Evolutionary conservation across 2,797 vertebrate species (phyloP).

Genomic region (Urocyon cinereoargenteus): DNA sequence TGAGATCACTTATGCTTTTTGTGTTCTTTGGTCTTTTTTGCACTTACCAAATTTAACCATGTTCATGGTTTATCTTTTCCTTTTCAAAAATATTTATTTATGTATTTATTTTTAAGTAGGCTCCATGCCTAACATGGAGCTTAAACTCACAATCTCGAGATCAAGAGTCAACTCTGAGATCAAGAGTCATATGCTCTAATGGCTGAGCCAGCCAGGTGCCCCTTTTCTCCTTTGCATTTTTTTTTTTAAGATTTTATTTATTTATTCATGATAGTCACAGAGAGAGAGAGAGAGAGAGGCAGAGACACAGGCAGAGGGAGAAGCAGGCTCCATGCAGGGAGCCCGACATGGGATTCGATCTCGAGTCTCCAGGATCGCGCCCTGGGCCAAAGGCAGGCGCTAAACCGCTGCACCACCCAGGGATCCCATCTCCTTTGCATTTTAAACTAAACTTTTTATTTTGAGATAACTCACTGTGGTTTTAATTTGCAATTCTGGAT

Average conservation of each 20-base stretch:
- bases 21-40: neutral
- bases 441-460: neutral
- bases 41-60: constrained; percentile 28
- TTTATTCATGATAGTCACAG: no score
- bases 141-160: neutral
- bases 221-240: no score
- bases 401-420: no score
- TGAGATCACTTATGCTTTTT: neutral
- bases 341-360: no score
- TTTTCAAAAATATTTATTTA: neutral
- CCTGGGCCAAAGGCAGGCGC: no score
- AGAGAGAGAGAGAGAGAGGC: no score
- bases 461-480: neutral
- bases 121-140: neutral
- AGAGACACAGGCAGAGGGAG: no score
- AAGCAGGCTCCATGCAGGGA: no score
- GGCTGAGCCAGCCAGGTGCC: neutral
- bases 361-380: no score
- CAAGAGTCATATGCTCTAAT: neutral
- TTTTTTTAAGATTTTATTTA: no score
- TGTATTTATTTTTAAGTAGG: neutral
- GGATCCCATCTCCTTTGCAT: neutral
- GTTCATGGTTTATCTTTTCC: neutral
- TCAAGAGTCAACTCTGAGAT: neutral
- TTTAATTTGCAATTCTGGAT: neutral